Base-by-base conservation (phyloP, 2,797 vertebrate species). In the Acomys russatus region DNA sequence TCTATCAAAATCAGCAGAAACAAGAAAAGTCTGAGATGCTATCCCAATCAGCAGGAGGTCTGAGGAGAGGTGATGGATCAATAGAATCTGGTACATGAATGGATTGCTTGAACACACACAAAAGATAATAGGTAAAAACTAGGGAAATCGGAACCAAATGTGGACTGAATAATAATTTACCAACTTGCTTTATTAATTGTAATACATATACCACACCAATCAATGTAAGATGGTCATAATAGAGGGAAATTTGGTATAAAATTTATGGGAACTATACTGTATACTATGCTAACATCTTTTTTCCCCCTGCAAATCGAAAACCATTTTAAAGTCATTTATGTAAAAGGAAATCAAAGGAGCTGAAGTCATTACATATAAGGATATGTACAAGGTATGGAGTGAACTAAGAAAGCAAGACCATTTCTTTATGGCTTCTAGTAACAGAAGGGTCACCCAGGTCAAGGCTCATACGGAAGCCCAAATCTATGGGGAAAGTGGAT, bases 81-180 rank as follows among this genome's bases (percentile, higher is more conserved):
- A 84, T 78, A 64, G 33, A 94, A 88, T 33, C 18, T 82, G 66
- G 23, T 77, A 64, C 73, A 33, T 91, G 12, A 56, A 91, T 89
- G 25, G 22, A 35, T 71, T 70, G 51, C 86, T 30, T 11, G n/a
- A 79, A 61, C 15, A 85, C 54, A 73, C 35, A 92, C 61, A 89
- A 92, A 84, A 35, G 68, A 93, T 17, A 38, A 74, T 77, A 85
- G 85, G 15, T 85, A 74, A 79, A 77, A 92, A 80, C 73, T 92
- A 97, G 88, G 23, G 59, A 93, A 86, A 91, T 93, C 10, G 68
- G 11, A 88, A 63, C 74, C 33, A 93, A 94, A 30, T n/a, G 61
- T 61, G 35, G 20, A 92, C 63, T 92, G 76, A 90, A 88, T 66
- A 66, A 92, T 61, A 73, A 90, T 33, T 54, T 68, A 88, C 38